Percentiles rank a stretch among this genome's conserved stretches.
phyloP scores from a whole-genome alignment of 2,113 vertebrate species.

The Phalacrocorax pelagicus region DNA sequence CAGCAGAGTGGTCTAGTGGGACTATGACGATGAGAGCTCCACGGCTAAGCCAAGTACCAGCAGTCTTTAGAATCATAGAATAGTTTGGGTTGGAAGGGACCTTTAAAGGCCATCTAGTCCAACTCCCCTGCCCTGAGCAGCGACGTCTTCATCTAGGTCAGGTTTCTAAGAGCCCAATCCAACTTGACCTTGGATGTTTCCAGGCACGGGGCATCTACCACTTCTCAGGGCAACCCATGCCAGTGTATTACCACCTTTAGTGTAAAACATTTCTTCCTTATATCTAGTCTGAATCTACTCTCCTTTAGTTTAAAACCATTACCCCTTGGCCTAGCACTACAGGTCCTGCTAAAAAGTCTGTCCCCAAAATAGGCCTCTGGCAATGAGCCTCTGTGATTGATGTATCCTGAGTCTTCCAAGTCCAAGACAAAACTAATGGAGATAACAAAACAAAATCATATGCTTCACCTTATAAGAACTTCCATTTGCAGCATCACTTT shows the following conservation, averaged over 20 bases:
- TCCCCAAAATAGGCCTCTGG: not conserved
- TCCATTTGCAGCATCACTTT: not conserved
- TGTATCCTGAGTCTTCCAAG: not conserved
- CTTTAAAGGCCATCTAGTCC: not conserved
- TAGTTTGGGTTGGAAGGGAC: not conserved
- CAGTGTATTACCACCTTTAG: rapidly evolving
- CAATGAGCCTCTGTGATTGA: not conserved
- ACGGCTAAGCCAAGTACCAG: not conserved
- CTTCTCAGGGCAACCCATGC: too few relatives aligned
- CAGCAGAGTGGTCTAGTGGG: not conserved
- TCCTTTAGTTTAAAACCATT: not conserved
- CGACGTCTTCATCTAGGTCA: not conserved
- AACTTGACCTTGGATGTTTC: not conserved
- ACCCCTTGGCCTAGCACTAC: not conserved
- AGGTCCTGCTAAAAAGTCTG: not conserved
- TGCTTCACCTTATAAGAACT: not conserved
- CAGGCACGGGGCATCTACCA: not conserved
- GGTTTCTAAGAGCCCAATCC: not conserved
- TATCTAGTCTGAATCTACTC: not conserved
- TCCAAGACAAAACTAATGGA: not conserved
- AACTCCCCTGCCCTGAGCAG: too few relatives aligned
- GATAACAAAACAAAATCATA: not conserved
- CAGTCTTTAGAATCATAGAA: not conserved
- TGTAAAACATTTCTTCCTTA: not conserved
- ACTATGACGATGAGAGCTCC: not conserved